phyloP scores from a whole-genome alignment of 2,888 invertebrate species.

The Linhomoeus sp. region DNA sequence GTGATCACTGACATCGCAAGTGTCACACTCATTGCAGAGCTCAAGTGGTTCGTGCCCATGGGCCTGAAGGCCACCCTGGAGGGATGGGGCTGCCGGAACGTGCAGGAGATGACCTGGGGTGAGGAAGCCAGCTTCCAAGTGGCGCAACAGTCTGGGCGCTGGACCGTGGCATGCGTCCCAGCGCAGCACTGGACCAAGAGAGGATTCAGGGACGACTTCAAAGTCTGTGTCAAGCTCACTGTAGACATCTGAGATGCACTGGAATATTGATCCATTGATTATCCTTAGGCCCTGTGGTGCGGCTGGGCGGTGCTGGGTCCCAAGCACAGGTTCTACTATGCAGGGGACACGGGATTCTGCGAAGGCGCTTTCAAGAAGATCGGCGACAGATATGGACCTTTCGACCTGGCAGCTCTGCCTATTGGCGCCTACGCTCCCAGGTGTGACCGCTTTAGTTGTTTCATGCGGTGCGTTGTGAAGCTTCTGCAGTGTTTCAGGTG shows the following conservation, averaged over 20 bases:
- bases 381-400: slow-evolving; percentile 34
- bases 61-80: slow-evolving; percentile 30
- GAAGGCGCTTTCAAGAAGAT: slow-evolving; percentile 32
- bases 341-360: slow-evolving; percentile 38
- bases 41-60: slow-evolving; percentile 35
- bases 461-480: too few species aligned
- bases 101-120: slow-evolving; percentile 33
- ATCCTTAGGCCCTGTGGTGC: slow-evolving; percentile 35
- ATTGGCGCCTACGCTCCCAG: slow-evolving; percentile 38
- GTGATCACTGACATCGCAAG: too few species aligned
- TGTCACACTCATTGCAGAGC: slow-evolving; percentile 12
- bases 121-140: too few species aligned
- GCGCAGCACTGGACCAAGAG: too few species aligned
- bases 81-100: slow-evolving; percentile 25
- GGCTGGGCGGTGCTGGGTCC: slow-evolving; percentile 35
- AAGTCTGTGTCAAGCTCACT: too few species aligned
- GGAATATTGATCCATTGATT: too few species aligned
- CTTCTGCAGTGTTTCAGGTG: too few species aligned
- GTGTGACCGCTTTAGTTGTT: too few species aligned
- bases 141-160: too few species aligned
- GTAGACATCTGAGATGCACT: too few species aligned
- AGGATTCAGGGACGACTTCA: too few species aligned
- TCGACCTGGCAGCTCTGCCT: slow-evolving; percentile 36
- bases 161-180: too few species aligned
- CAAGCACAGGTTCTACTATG: slow-evolving; percentile 32